Percentiles rank a stretch among this genome's conserved stretches.
Conservation (phyloP, 2,113 vertebrate species). For the Saccopteryx bilineata region DNA sequence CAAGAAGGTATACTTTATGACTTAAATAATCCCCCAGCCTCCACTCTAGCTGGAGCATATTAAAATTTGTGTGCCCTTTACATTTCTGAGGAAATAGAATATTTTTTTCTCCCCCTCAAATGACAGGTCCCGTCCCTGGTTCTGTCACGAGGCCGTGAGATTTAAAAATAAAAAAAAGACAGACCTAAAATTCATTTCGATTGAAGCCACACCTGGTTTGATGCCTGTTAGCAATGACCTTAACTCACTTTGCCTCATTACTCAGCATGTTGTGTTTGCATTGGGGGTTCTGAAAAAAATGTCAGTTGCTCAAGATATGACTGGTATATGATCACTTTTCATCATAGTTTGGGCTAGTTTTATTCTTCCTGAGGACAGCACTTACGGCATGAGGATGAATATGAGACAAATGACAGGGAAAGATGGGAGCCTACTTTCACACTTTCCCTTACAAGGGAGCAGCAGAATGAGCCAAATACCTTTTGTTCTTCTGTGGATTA, state of each 20-base stretch:
- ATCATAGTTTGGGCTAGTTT: neutral
- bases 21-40: conserved; percentile 33
- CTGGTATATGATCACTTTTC: neutral
- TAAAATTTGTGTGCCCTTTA: conserved; percentile 45
- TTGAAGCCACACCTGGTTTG: neutral
- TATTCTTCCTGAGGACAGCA: neutral
- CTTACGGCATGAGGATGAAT: neutral
- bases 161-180: conserved; percentile 51
- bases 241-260: conserved; percentile 51
- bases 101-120: neutral
- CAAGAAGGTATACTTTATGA: neutral
- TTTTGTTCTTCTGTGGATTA: neutral
- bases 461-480: neutral
- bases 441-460: neutral
- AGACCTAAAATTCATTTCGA: conserved; percentile 27
- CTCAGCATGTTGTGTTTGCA: neutral
- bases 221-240: conserved; percentile 7
- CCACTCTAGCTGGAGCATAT: conserved; percentile 56
- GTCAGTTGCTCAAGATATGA: neutral
- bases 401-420: neutral
- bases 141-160: conserved; percentile 30
- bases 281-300: neutral
- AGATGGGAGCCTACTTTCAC: neutral
- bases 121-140: conserved; percentile 10
- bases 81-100: conserved; percentile 71